A percentile compares a stretch with the other conserved stretches of the same genome.
Conservation (phyloP, 2,888 invertebrate species). For the Luffia ferchaultella region DNA sequence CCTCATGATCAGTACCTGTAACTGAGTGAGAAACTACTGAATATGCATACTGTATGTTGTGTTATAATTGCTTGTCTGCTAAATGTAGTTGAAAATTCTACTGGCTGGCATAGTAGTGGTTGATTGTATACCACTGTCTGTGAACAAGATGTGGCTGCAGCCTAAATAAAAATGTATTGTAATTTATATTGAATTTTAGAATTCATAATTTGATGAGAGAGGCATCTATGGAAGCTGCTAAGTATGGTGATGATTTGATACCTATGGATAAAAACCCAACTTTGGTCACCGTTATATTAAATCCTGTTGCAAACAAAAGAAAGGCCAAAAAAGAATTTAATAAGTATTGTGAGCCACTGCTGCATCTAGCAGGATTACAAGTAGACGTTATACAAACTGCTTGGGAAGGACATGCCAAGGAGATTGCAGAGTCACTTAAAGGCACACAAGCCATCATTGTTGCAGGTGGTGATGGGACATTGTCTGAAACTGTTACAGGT, state of each 20-base stretch:
- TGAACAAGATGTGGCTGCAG: neutral
- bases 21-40: too few species aligned
- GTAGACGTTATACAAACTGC: conserved; percentile 80
- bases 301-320: conserved; percentile 89
- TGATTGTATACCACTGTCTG: conserved; percentile 8
- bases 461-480: conserved; percentile 95
- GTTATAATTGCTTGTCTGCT: neutral
- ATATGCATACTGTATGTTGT: too few species aligned
- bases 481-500: conserved; percentile 86
- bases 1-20: too few species aligned
- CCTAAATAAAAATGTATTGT: too few species aligned
- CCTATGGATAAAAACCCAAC: conserved; percentile 69
- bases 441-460: conserved; percentile 87
- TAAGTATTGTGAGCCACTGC: conserved; percentile 90
- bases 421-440: conserved; percentile 77
- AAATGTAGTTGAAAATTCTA: conserved; percentile 2
- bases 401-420: conserved; percentile 87
- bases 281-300: conserved; percentile 85
- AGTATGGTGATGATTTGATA: conserved; percentile 73
- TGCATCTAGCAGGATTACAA: conserved; percentile 90
- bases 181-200: conserved; percentile 56
- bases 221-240: conserved; percentile 79
- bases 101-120: conserved; percentile 2
- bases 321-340: conserved; percentile 76
- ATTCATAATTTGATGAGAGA: conserved; percentile 79